Evolutionary conservation across 92 coral and sea anemone species (phyloP).

Genomic region (Epizoanthus scotinus): DNA sequence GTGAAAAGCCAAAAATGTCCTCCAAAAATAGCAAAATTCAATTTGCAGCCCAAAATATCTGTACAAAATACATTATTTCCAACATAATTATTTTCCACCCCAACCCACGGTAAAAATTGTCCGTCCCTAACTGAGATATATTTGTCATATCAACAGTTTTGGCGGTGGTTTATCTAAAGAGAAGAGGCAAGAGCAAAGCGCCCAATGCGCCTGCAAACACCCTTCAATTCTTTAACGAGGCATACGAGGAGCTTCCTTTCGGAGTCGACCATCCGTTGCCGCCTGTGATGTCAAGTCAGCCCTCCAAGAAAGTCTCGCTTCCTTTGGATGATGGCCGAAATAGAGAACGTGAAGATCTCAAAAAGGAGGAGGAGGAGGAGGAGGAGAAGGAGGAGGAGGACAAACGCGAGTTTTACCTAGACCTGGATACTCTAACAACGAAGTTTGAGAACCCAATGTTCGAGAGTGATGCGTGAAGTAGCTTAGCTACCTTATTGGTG

Average conservation of each 20-base stretch:
- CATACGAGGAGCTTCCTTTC: constrained; percentile 7
- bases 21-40: too few relatives aligned
- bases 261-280: background rate
- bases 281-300: background rate
- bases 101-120: too few relatives aligned
- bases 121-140: too few relatives aligned
- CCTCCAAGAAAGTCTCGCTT: background rate
- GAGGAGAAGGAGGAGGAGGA: constrained; percentile 3
- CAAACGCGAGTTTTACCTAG: background rate
- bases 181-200: background rate
- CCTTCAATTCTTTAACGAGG: constrained; percentile 1
- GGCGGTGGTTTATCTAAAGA: background rate
- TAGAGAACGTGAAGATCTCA: background rate
- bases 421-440: constrained; percentile 7
- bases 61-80: too few relatives aligned
- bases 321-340: background rate
- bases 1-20: too few relatives aligned
- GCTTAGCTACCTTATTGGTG: background rate
- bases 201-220: background rate
- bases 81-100: too few relatives aligned
- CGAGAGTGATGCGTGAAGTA: constrained; percentile 20
- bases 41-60: too few relatives aligned
- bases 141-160: constrained; percentile 6
- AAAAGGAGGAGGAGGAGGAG: background rate
- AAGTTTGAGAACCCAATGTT: constrained; percentile 36